Base-by-base conservation (phyloP, 2,888 invertebrate species). In the Blomia tropicalis region DNA sequence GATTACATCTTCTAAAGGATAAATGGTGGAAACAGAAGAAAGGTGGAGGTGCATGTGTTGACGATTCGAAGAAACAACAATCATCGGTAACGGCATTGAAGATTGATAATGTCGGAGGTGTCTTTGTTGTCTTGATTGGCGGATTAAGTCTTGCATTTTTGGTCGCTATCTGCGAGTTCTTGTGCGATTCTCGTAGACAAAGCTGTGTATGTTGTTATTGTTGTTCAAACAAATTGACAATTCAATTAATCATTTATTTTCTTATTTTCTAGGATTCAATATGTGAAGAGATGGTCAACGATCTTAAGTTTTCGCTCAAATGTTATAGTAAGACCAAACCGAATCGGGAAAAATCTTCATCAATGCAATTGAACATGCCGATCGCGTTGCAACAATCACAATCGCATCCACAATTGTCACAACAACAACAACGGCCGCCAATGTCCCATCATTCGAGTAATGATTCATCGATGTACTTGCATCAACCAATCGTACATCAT, bases 11-110 rank as follows among this genome's bases (percentile, higher is more conserved):
- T 67, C 68, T 77, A 62, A 76, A 76, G 68, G 74, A 75, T 64
- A 75, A 74, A 62, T 78, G 77, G 77, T 78, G 77, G 77, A 72
- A 72, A 66, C 69, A 71, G 63, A 68, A 69, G 51, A 44, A 69
- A 29, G 72, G 71, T 27, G 72, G 71, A 23, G 70, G 71, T 4
- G 62, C 65, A 30, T 71, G 71, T 64, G 58, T 63, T 4, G 66
- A 67, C 4, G 66, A 62, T 36, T 59, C 66, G 19, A 70, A 68
- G 61, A 67, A 68, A 3, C 62, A 59, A n/a, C 63, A 64, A 0
- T 66, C 66, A 60, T 62, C 65, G 47, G 69, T 67, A 22, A 65
- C 65, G 23, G 70, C 67, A 43, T 60, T 70, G 32, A 69, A 69
- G 32, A 64, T 70, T 17, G 67, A 66, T 25, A 70, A 70, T 59